Conservation (phyloP, 2,888 invertebrate genomes). For the Pristionchus japonicus region DNA sequence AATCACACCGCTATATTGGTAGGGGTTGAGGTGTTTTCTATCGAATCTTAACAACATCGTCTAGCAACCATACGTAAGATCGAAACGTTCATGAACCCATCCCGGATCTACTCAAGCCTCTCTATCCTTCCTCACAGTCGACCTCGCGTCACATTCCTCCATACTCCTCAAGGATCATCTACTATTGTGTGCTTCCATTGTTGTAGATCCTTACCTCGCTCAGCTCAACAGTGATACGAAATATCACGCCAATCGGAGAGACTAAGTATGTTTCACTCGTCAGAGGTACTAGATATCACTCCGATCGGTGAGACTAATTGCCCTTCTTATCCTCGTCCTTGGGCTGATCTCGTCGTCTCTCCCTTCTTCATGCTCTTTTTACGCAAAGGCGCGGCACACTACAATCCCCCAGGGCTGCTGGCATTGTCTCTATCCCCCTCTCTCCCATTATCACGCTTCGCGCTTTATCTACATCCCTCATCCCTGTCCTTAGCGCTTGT, state of each 20-base stretch:
- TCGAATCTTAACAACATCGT: neutral
- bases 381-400: constrained; percentile 7
- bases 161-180: constrained; percentile 26
- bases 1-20: too few species aligned
- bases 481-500: neutral
- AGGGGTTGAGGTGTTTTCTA: too few species aligned
- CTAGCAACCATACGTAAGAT: neutral
- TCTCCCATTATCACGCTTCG: constrained; percentile 21
- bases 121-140: too few species aligned
- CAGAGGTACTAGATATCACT: too few species aligned
- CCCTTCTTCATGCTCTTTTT: constrained; percentile 24
- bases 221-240: too few species aligned
- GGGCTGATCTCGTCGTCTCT: neutral
- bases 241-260: neutral
- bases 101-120: neutral
- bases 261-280: too few species aligned
- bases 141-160: neutral
- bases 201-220: neutral
- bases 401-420: neutral
- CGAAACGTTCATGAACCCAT: neutral
- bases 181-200: neutral
- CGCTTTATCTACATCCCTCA: neutral
- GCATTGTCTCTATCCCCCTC: neutral
- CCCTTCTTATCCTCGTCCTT: neutral
- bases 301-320: neutral